Conservation (phyloP, 2,113 vertebrate genomes). For the Corythoichthys haematopterus region DNA sequence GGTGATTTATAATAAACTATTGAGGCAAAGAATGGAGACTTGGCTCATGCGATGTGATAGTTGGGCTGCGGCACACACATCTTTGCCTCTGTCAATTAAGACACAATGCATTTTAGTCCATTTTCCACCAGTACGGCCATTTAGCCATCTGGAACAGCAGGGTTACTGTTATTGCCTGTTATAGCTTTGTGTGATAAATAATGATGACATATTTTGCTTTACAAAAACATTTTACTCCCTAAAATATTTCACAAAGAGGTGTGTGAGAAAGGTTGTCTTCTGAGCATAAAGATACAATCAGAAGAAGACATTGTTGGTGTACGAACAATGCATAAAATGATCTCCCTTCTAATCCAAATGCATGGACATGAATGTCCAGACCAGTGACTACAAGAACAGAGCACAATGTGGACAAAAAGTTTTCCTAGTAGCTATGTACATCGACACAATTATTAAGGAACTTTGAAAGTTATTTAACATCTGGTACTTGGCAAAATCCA, state of each 20-base stretch:
- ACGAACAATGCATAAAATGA: not conserved
- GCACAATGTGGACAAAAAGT: not conserved
- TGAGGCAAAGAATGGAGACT: slow-evolving; percentile 3
- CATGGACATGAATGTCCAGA: not conserved
- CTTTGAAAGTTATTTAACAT: not conserved
- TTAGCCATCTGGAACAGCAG: slow-evolving; percentile 2
- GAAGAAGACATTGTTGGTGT: not conserved
- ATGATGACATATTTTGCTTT: slow-evolving; percentile 18
- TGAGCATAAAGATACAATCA: slow-evolving; percentile 13
- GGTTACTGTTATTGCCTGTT: slow-evolving; percentile 1
- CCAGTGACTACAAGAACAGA: not conserved
- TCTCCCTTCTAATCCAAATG: not conserved
- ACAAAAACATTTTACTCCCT: slow-evolving; percentile 24
- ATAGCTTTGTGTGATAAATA: not conserved
- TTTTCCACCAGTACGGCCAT: not conserved
- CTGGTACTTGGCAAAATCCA: not conserved
- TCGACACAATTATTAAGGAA: not conserved
- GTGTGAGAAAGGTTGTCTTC: slow-evolving; percentile 19
- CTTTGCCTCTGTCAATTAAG: not conserved
- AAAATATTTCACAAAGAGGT: slow-evolving; percentile 26
- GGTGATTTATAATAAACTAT: slow-evolving; percentile 21
- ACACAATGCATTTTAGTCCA: not conserved
- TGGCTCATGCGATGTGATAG: not conserved
- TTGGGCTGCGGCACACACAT: not conserved
- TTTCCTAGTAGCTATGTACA: not conserved